These are phyloP conservation scores for Benitochromis conjunctus DNA, from an alignment of 2,113 vertebrate genomes.

Conservation along the genomic window DNA sequence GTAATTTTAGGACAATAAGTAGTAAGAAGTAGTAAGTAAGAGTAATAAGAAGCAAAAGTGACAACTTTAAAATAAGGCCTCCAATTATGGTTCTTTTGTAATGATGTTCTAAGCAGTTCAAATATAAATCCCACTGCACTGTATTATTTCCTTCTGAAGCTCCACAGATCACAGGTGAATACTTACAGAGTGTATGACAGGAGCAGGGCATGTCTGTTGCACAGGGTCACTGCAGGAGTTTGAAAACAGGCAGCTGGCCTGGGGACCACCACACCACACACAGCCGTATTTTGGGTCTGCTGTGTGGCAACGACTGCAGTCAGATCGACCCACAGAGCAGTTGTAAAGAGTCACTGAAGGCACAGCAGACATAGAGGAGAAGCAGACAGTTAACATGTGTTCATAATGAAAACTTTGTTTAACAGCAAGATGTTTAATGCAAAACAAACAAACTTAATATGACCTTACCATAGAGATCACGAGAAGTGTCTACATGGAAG, in stretches of 20 bases:
- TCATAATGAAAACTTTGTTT: background rate
- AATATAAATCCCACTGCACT: background rate
- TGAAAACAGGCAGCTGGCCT: conserved; percentile 80
- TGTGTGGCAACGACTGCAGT: conserved; percentile 94
- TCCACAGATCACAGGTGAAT: background rate
- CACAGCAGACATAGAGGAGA: background rate
- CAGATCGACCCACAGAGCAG: conserved; percentile 88
- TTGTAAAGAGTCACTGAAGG: conserved; percentile 89
- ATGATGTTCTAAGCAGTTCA: background rate
- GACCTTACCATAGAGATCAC: conserved; percentile 82
- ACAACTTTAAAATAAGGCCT: background rate
- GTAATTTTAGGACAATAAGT: background rate
- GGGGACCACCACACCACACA: conserved; percentile 87
- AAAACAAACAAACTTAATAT: background rate
- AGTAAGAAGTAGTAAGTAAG: background rate
- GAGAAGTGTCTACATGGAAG: conserved; percentile 89
- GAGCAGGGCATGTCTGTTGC: conserved; percentile 86
- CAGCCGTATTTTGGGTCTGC: conserved; percentile 84
- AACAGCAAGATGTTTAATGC: background rate
- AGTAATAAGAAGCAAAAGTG: background rate
- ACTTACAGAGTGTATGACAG: conserved; percentile 86
- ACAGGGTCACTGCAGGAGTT: conserved; percentile 80
- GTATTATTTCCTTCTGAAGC: background rate
- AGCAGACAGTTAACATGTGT: background rate
- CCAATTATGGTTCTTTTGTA: background rate